A percentile compares a stretch with the other conserved stretches of the same genome.
Conservation (phyloP, 2,888 invertebrate species). For the Meiosimyza decipiens region DNA sequence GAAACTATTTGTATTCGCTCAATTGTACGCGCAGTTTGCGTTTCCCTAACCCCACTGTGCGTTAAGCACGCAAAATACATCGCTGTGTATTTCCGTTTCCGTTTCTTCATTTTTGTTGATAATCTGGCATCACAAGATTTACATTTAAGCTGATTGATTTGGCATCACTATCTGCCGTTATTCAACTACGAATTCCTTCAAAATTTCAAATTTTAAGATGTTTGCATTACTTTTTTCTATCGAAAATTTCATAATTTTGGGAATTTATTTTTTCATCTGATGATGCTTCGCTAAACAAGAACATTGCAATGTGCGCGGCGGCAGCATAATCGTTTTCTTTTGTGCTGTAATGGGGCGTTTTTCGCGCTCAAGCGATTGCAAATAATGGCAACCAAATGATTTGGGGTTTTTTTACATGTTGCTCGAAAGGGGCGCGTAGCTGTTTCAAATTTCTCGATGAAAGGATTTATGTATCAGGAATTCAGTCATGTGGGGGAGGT, state of each 20-base stretch:
- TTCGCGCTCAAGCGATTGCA: conserved; percentile 37
- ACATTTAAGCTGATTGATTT: conserved; percentile 15
- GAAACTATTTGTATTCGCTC: conserved; percentile 14
- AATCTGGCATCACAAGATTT: conserved; percentile 3
- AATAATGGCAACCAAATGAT: conserved; percentile 41
- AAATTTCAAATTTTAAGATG: neutral
- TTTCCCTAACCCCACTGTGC: neutral
- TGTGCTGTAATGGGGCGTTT: conserved; percentile 38
- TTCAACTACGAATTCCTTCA: neutral
- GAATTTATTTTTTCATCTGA: neutral
- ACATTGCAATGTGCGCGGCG: neutral
- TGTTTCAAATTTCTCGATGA: conserved; percentile 9
- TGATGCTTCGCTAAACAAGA: neutral
- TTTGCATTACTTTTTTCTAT: neutral
- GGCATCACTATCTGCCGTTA: neutral
- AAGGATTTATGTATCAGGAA: conserved; percentile 34
- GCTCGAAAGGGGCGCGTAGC: conserved; percentile 11
- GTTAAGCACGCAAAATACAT: neutral
- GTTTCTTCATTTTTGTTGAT: neutral
- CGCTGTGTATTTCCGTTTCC: conserved; percentile 6
- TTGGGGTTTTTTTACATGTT: conserved; percentile 1
- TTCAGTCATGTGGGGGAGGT: conserved; percentile 2
- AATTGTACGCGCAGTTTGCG: neutral
- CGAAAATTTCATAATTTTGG: no score
- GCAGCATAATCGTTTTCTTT: conserved; percentile 25